Base-by-base conservation (phyloP, 2,888 invertebrate genomes). In the Hoplodrina ambigua region DNA sequence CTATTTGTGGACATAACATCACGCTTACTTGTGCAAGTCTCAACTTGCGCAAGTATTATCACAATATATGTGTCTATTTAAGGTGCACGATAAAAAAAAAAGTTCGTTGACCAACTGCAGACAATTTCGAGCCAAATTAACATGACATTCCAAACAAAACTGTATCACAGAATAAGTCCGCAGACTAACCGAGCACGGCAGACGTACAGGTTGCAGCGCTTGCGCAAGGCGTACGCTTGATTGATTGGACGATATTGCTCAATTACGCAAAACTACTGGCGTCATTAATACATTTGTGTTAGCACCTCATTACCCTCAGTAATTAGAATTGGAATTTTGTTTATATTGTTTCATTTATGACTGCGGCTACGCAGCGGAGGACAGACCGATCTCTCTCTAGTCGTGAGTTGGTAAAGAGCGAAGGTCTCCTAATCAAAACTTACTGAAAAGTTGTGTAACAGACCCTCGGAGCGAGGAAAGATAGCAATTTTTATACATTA, bases 151-250 rank as follows among this genome's bases (percentile, higher is more conserved):
- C 13, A 3, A 71, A 75, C 13, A 3, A 33, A 44, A 52, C 15
- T 50, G 33, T 17, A 10, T 56, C 46, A 72, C 37, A 69, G 69
- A 72, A 72, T 72, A 72, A 25, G 10, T 0, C 25, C 19, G 55
- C 55, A 50, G 44, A 50, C 71, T 70, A 81, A 54, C 69, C 74
- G 72, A 77, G 46, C 80, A 66, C 58, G 50, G 53, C 53, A 69
- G 59, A 20, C 41, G 58, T 19, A 46, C 78, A 54, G 61, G 77
- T 78, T 64, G 52, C 49, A 37, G 15, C 57, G 60, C 61, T 82
- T 83, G 69, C 84, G 70, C 82, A 82, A 84, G 60, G 15, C 19
- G 13, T 50, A 68, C 70, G 84, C 69, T 71, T 67, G 69, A 81
- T 71, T 72, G 75, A 69, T 64, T 79, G 61, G 59, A 55, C 57